Evolutionary conservation across 1,140 invertebrate species (phyloP).

Genomic region (Leptestheria dahalacensis): DNA sequence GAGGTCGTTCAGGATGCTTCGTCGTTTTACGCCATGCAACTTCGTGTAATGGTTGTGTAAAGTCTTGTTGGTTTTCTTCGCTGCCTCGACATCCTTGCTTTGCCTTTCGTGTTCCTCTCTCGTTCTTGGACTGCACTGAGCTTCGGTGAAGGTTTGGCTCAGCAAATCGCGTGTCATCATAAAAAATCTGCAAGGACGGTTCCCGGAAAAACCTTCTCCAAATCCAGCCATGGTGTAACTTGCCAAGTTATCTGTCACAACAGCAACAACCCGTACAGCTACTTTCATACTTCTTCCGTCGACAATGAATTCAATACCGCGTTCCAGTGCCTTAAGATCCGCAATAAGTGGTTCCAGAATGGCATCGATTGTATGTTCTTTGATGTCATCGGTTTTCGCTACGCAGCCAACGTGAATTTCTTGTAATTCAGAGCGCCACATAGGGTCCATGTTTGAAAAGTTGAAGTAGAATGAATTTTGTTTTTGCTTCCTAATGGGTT

Average conservation of each 20-base stretch:
- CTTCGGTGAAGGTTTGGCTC: neutral
- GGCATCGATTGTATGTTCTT: neutral
- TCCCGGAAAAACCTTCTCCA: neutral
- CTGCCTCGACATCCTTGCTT: neutral
- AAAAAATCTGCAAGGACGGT: neutral
- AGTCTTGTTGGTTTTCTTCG: neutral
- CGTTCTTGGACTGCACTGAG: neutral
- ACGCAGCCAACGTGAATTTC: neutral
- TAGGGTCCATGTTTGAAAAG: neutral
- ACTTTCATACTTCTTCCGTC: neutral
- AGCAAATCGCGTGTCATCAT: neutral
- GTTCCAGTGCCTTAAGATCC: neutral
- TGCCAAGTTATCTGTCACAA: neutral
- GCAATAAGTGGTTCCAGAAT: neutral
- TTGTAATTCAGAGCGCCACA: neutral
- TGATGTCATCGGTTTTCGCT: neutral
- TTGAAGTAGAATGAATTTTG: neutral
- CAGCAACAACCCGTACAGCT: neutral
- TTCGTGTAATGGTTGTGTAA: constrained; percentile 4
- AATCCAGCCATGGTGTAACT: neutral
- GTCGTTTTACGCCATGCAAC: constrained; percentile 8
- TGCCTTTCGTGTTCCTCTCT: neutral
- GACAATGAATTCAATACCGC: neutral
- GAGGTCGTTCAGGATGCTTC: constrained; percentile 9
- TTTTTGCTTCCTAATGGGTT: neutral